Evolutionary conservation across 2,797 vertebrate species (phyloP).

Genomic region (Brachyalestes nurse): DNA sequence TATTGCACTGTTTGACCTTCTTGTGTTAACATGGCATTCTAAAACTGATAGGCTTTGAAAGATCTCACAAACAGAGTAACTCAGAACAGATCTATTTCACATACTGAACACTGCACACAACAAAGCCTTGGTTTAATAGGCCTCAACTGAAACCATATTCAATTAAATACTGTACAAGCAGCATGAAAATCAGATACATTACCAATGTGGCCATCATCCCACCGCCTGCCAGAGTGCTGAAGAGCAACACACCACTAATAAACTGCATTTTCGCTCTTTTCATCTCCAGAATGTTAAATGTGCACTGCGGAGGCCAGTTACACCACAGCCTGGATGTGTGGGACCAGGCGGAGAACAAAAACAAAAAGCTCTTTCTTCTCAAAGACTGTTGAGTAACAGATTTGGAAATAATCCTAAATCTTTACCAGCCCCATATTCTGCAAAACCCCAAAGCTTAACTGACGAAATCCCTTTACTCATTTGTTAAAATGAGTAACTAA

Average conservation of each 20-base stretch:
- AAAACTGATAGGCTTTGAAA: not conserved
- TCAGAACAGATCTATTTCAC: not conserved
- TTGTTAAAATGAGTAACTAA: not conserved
- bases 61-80: not conserved
- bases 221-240: conserved; percentile 58
- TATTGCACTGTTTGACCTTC: not conserved
- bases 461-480: too few species aligned
- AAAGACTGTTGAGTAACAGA: not conserved
- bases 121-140: not conserved
- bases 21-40: not conserved
- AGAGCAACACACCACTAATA: conserved; percentile 55
- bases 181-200: conserved; percentile 51
- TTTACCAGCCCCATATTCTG: not conserved
- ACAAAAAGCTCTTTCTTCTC: conserved; percentile 6
- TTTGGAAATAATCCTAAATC: not conserved
- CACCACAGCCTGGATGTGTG: conserved; percentile 3
- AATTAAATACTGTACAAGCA: not conserved
- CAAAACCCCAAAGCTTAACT: not conserved
- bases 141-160: too few species aligned
- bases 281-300: not conserved
- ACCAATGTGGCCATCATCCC: conserved; percentile 64
- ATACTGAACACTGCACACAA: not conserved
- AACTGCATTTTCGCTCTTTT: conserved; percentile 61
- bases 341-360: not conserved
- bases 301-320: not conserved